Percentiles rank a stretch among this genome's conserved stretches.
phyloP scores from a whole-genome alignment of 1,140 invertebrate species.

The Helicoverpa armigera region DNA sequence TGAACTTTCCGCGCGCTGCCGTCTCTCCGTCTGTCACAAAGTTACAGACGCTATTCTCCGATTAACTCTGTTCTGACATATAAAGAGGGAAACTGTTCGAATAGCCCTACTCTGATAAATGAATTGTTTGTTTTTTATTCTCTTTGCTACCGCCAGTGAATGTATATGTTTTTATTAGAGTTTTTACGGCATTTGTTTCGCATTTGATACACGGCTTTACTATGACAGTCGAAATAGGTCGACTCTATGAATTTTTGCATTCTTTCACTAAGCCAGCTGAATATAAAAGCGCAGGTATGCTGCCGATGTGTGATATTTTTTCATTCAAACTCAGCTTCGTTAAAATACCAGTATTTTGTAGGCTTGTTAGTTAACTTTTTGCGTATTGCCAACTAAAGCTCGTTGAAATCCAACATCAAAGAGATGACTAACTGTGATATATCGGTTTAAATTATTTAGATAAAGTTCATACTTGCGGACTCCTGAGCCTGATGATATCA shows the following conservation, averaged over 20 bases:
- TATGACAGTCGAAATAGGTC: conserved; percentile 14
- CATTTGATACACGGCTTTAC: conserved; percentile 2
- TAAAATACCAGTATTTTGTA: conserved; percentile 55
- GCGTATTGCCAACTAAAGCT: conserved; percentile 55
- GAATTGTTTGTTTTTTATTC: conserved; percentile 13
- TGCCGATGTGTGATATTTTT: conserved; percentile 43
- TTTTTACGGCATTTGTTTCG: not conserved
- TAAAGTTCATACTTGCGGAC: conserved; percentile 51
- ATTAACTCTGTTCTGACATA: conserved; percentile 49
- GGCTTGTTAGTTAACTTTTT: conserved; percentile 63
- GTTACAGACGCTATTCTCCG: conserved; percentile 42
- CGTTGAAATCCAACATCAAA: conserved; percentile 55
- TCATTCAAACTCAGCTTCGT: conserved; percentile 56
- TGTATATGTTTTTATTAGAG: not conserved
- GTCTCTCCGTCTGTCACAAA: conserved; percentile 49
- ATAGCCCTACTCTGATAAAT: conserved; percentile 28
- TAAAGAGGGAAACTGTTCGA: conserved; percentile 42
- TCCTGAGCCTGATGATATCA: conserved; percentile 6
- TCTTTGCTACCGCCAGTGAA: not conserved
- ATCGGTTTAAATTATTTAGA: conserved; percentile 60
- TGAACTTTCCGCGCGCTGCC: conserved; percentile 42
- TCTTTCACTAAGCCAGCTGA: conserved; percentile 9
- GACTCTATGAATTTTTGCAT: conserved; percentile 9
- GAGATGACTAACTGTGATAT: conserved; percentile 55
- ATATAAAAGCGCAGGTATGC: conserved; percentile 37